These are phyloP conservation scores for Falco rusticolus DNA, from an alignment of 2,797 vertebrate species.

Conservation along the genomic window DNA sequence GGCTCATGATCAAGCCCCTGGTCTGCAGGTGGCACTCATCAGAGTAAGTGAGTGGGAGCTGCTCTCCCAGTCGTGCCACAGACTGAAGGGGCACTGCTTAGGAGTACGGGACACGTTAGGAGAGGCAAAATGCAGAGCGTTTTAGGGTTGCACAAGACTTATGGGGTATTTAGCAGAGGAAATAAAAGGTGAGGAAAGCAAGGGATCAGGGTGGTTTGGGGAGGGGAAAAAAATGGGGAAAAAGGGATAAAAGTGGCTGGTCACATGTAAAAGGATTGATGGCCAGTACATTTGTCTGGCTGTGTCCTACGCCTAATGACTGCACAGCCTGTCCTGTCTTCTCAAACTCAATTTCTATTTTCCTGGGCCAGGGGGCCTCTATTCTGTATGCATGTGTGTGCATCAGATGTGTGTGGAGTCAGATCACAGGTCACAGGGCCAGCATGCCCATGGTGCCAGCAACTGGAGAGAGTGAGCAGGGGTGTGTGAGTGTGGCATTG, in stretches of 20 bases:
- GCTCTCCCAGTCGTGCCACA: background rate
- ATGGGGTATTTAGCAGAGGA: background rate
- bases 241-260: background rate
- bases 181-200: background rate
- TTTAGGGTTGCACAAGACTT: background rate
- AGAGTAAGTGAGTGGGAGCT: too few species aligned
- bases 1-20: background rate
- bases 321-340: background rate
- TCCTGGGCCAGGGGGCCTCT: background rate
- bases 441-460: background rate
- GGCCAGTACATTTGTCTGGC: too few species aligned
- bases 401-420: too few species aligned
- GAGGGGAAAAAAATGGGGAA: background rate
- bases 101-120: fast-evolving
- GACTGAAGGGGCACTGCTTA: background rate
- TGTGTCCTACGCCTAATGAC: background rate
- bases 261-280: background rate
- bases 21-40: background rate
- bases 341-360: background rate
- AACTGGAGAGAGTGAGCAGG: background rate
- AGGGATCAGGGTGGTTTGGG: background rate
- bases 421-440: background rate
- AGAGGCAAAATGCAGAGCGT: background rate
- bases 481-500: background rate
- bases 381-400: background rate